A percentile compares a stretch with the other conserved stretches of the same genome.
phyloP scores from a whole-genome alignment of 35 echinoderm and acorn worm genomes.

The Apostichopus californicus region DNA sequence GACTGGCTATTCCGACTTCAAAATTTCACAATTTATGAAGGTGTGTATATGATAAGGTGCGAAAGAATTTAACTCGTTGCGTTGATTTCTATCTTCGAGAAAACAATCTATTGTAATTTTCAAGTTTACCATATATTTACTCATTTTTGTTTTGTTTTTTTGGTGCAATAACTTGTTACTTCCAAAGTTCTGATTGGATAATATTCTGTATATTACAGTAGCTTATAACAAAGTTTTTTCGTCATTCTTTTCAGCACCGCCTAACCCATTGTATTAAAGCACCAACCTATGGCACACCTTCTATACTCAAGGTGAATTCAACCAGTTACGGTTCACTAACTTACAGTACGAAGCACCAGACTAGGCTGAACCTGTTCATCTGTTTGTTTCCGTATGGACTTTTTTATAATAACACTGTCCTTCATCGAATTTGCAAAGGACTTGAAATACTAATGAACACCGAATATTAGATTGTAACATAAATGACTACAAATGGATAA shows the following conservation, averaged over 20 bases:
- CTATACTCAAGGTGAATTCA: slow-evolving; percentile 12
- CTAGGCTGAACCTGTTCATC: no score
- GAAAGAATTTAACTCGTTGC: slow-evolving; percentile 13
- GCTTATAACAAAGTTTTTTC: slow-evolving; percentile 38
- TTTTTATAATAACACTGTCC: no score
- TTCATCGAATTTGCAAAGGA: no score
- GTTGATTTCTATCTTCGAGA: neutral
- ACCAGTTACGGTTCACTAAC: neutral
- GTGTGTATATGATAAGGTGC: slow-evolving; percentile 24
- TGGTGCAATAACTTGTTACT: neutral
- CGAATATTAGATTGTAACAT: no score
- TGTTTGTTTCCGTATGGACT: no score
- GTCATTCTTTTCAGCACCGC: neutral
- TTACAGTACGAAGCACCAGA: neutral
- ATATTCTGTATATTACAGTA: neutral
- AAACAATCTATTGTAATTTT: neutral
- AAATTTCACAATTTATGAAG: neutral
- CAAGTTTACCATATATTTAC: neutral
- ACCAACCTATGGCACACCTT: slow-evolving; percentile 29
- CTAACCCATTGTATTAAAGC: neutral
- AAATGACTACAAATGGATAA: no score
- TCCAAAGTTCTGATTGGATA: neutral
- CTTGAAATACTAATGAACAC: no score
- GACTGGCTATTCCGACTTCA: no score
- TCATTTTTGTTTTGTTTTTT: neutral